Evolutionary conservation across 2,888 invertebrate species (phyloP).

Genomic region (Noctua comes): DNA sequence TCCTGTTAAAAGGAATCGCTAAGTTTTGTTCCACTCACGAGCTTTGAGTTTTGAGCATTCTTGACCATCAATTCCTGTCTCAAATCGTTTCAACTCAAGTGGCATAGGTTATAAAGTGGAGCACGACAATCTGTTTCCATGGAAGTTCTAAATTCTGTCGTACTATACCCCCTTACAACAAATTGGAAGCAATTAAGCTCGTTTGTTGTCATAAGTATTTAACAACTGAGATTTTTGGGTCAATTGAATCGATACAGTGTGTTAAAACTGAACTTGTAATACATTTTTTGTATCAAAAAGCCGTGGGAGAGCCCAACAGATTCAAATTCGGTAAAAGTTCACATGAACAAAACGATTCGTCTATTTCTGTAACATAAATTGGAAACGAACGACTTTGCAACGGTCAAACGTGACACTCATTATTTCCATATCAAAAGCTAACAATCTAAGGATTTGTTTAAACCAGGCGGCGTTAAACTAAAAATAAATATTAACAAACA

Average conservation of each 20-base stretch:
- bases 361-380: conserved; percentile 25
- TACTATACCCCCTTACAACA: neutral
- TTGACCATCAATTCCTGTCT: neutral
- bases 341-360: conserved; percentile 21
- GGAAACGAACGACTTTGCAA: conserved; percentile 42
- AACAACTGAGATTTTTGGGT: conserved; percentile 9
- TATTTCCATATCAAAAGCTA: conserved; percentile 42
- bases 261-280: conserved; percentile 13
- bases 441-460: conserved; percentile 49
- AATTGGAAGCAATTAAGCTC: conserved; percentile 21
- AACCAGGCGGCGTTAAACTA: conserved; percentile 41
- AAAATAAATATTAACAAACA: conserved; percentile 58
- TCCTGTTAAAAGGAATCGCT: too few relatives aligned
- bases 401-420: conserved; percentile 39
- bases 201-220: conserved; percentile 8
- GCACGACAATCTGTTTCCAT: neutral
- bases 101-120: neutral
- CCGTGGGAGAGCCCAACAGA: conserved; percentile 38
- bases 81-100: conserved; percentile 4
- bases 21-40: neutral
- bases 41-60: neutral
- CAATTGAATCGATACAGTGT: conserved; percentile 15
- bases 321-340: neutral
- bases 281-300: conserved; percentile 40
- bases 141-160: neutral